Evolutionary conservation across 1,140 invertebrate species (phyloP), one percentile per base, ranked within the genome.

Genomic region (Cyclina sinensis): DNA sequence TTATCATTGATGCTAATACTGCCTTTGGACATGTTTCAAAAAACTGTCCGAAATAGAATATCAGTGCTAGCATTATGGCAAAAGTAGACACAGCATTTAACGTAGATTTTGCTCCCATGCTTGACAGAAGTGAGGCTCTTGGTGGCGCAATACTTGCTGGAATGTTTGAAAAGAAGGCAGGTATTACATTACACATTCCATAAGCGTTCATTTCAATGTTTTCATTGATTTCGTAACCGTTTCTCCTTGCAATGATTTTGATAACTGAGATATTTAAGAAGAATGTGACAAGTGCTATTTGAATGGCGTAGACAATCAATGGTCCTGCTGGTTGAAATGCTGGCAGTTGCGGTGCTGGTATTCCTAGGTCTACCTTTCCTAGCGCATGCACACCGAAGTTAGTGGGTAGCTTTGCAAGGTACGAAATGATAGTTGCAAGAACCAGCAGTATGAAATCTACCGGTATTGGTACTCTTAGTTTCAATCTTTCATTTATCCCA

Each of bases 131-230:
- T 76, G 98, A 98, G 37, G 98, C 98, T 90, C 97, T 95, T 0
- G 97, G 97, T 93, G 98, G 97, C 16, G 97, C 97, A 46, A 97
- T 98, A 5, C 98, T 99, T 4, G 94, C 94, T 30, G 96, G 95
- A 89, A 96, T 96, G 57, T 96, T 95, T 11, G 92, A 89, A 91
- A 96, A 96, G 89, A 96, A 96, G 0, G 96, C 96, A 24, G 94
- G 91, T 39, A 96, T 80, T 5, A 95, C 74, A 87, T 96, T 95
- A 32, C 92, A 93, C 76, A 95, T 74, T 21, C 96, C 96, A 73
- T 96, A 94, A 24, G 96, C 96, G 81, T 96, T 93, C 39, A 96
- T 90, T 90, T 96, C 96, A 74, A 96, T 94, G 76, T 95, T 95
- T 27, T 94, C 79, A 90, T 96, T 94, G 18, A 96, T 91, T 83